Evolutionary conservation across 2,113 vertebrate genomes (phyloP).

Genomic region (Nymphicus hollandicus): DNA sequence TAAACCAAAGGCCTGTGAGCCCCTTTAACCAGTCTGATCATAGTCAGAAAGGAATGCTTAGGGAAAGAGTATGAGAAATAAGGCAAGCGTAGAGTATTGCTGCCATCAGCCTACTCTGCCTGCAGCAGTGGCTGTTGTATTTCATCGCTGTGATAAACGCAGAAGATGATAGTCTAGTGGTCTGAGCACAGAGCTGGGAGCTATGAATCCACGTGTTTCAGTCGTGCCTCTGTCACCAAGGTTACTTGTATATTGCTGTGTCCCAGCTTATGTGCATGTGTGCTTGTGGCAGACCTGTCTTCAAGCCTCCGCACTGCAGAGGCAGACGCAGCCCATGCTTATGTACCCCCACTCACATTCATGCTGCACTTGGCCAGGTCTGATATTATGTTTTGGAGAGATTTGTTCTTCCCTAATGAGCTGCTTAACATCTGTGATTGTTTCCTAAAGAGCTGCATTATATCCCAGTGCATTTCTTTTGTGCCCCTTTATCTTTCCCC

Average conservation of each 20-base stretch:
- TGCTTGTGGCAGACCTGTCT: not conserved
- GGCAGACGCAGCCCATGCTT: not conserved
- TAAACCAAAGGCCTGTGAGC: not conserved
- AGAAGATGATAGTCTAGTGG: not conserved
- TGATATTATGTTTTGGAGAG: not conserved
- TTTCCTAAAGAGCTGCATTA: not conserved
- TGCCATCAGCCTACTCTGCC: not conserved
- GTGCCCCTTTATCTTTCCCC: not conserved
- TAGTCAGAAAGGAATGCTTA: not conserved
- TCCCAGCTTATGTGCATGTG: not conserved
- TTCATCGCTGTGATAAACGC: not conserved
- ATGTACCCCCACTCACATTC: fast-evolving
- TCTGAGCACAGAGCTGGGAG: constrained; percentile 14
- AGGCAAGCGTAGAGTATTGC: not conserved
- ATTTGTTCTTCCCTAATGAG: not conserved
- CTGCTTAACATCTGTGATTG: not conserved
- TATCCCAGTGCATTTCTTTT: not conserved
- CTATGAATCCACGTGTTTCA: not conserved
- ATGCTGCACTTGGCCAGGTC: not conserved
- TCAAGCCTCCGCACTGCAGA: not conserved
- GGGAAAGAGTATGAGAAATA: not conserved
- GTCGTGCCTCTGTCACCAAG: constrained; percentile 50
- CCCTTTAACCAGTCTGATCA: not conserved
- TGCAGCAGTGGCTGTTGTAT: not conserved
- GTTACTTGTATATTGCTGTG: constrained; percentile 11